Conservation (phyloP, 2,888 invertebrate genomes). For the Pandemis corylana region DNA sequence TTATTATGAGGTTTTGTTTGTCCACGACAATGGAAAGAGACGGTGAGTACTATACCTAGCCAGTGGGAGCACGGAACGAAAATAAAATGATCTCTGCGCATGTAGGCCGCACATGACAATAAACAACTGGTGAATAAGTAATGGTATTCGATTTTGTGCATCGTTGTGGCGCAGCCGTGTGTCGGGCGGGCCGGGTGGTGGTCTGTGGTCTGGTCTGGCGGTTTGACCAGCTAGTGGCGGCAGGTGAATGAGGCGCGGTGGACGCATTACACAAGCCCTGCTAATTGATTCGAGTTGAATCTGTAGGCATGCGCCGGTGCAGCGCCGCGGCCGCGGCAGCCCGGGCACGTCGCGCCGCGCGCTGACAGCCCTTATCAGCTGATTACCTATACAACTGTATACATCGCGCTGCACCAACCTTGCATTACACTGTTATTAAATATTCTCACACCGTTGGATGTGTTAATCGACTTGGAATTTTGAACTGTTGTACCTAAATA, state of each 20-base stretch:
- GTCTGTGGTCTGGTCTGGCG: slow-evolving; percentile 39
- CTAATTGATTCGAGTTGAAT: slow-evolving; percentile 74
- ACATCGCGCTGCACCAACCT: slow-evolving; percentile 55
- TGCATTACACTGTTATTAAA: slow-evolving; percentile 60
- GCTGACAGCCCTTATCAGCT: slow-evolving; percentile 73
- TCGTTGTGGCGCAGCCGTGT: slow-evolving; percentile 67
- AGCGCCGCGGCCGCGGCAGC: slow-evolving; percentile 56
- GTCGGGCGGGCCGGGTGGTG: slow-evolving; percentile 49
- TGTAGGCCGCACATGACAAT: slow-evolving; percentile 78
- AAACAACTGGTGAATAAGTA: slow-evolving; percentile 79
- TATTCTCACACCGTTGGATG: slow-evolving; percentile 47
- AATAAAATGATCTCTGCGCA: slow-evolving; percentile 73
- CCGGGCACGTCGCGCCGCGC: slow-evolving; percentile 43
- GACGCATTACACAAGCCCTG: slow-evolving; percentile 47
- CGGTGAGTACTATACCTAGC: slow-evolving; percentile 71
- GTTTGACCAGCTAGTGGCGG: slow-evolving; percentile 47
- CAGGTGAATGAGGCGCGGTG: slow-evolving; percentile 39
- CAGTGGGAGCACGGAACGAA: slow-evolving; percentile 51
- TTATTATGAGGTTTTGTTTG: slow-evolving; percentile 80
- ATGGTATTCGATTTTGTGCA: slow-evolving; percentile 80
- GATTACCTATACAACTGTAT: slow-evolving; percentile 70
- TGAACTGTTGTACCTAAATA: neutral
- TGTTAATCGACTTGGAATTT: slow-evolving; percentile 31
- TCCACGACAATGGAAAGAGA: slow-evolving; percentile 79
- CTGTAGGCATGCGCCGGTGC: slow-evolving; percentile 75